A percentile compares a stretch with the other conserved stretches of the same genome.
phyloP scores from a whole-genome alignment of 1,140 invertebrate species.

The Caenorhabditis inopinata region DNA sequence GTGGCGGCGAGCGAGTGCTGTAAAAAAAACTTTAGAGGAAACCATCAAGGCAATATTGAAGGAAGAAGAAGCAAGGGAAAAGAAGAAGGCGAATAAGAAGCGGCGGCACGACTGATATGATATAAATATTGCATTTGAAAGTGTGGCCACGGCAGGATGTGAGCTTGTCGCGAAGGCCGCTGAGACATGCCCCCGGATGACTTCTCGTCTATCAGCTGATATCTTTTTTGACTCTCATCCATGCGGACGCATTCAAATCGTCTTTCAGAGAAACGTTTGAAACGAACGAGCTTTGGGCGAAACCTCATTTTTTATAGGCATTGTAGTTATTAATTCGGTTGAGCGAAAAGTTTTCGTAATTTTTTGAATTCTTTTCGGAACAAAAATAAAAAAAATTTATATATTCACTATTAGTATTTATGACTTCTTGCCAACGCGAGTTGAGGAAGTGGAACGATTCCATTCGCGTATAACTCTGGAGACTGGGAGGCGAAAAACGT shows the following conservation, averaged over 20 bases:
- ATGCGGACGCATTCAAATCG: neutral
- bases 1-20: no score
- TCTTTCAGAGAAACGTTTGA: neutral
- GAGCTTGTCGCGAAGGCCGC: conserved; percentile 13
- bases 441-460: no score
- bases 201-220: conserved; percentile 30
- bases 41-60: neutral
- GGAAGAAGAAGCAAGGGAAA: neutral
- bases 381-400: no score
- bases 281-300: neutral
- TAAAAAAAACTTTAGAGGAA: neutral
- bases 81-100: neutral
- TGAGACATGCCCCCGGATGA: conserved; percentile 1
- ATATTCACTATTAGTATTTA: no score
- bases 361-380: no score
- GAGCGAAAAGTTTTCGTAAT: no score
- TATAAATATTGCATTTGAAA: conserved; percentile 30
- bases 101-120: conserved; percentile 16
- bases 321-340: no score
- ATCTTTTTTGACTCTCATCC: conserved; percentile 6
- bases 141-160: conserved; percentile 27
- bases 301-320: no score
- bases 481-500: no score
- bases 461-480: no score
- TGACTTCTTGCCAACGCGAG: no score